phyloP scores from a whole-genome alignment of 2,797 vertebrate species.

The Sebastiscus albofasciatus region DNA sequence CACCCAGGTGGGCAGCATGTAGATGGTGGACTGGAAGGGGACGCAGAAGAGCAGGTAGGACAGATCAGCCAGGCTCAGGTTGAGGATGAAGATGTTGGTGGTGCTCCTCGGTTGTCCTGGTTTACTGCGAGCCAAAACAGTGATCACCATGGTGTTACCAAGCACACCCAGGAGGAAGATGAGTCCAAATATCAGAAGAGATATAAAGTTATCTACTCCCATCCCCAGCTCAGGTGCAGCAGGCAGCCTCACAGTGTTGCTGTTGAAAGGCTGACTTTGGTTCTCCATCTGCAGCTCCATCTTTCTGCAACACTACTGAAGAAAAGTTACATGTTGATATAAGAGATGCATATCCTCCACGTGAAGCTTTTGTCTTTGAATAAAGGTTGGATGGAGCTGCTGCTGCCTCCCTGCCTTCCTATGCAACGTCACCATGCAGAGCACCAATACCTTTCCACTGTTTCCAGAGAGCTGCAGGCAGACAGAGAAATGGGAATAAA shows the following conservation, averaged over 20 bases:
- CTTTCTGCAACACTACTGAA: not conserved
- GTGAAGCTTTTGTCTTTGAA: not conserved
- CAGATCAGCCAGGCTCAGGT: slow-evolving; percentile 94
- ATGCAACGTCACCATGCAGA: slow-evolving; percentile 46
- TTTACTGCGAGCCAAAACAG: slow-evolving; percentile 89
- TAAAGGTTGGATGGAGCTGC: slow-evolving; percentile 23
- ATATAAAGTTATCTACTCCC: slow-evolving; percentile 89
- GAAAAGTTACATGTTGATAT: slow-evolving; percentile 34
- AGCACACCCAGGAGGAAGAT: slow-evolving; percentile 92
- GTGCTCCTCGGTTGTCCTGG: slow-evolving; percentile 88
- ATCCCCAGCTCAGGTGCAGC: slow-evolving; percentile 77
- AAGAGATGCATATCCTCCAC: not conserved
- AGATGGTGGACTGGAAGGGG: slow-evolving; percentile 94
- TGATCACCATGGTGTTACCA: slow-evolving; percentile 93
- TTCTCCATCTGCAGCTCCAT: slow-evolving; percentile 64
- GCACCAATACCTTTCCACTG: slow-evolving; percentile 21
- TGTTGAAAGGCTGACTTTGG: slow-evolving; percentile 35
- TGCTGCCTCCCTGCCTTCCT: slow-evolving; percentile 14
- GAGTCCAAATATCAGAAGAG: slow-evolving; percentile 87
- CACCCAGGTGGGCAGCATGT: slow-evolving; percentile 91
- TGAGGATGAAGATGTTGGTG: slow-evolving; percentile 95
- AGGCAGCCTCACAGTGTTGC: slow-evolving; percentile 19
- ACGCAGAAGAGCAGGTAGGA: slow-evolving; percentile 95
- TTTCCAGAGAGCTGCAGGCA: not conserved
- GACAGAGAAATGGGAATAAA: not conserved